Evolutionary conservation across 2,113 vertebrate species (phyloP).

Genomic region (Apteryx mantelli): DNA sequence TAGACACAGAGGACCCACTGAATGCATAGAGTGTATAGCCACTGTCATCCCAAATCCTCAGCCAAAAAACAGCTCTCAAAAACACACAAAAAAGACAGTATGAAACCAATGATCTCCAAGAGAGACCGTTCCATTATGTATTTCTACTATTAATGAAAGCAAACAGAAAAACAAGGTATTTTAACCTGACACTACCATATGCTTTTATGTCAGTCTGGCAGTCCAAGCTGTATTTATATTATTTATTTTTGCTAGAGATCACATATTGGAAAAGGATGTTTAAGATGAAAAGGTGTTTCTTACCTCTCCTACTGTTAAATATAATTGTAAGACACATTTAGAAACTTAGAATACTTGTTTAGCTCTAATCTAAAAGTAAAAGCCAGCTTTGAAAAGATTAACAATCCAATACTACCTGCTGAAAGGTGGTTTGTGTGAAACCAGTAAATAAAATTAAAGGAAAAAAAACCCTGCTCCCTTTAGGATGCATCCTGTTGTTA

Average conservation of each 20-base stretch:
- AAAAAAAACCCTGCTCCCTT: background rate
- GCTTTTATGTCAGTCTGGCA: background rate
- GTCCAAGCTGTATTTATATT: background rate
- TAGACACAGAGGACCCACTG: background rate
- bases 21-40: background rate
- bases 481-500: slow-evolving; percentile 6
- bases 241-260: background rate
- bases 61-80: background rate
- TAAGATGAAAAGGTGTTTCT: background rate
- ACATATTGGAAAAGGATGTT: background rate
- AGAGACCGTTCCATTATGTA: background rate
- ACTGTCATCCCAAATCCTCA: background rate
- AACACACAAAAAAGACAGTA: background rate
- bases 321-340: background rate
- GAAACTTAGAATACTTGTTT: background rate
- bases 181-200: background rate
- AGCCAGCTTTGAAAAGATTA: background rate
- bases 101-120: background rate
- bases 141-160: background rate
- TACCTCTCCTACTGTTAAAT: background rate
- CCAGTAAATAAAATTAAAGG: background rate
- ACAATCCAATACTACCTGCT: background rate
- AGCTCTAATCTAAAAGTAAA: background rate
- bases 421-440: background rate
- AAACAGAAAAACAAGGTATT: slow-evolving; percentile 12